Conservation (phyloP, 2,113 vertebrate species). For the Saccopteryx bilineata region DNA sequence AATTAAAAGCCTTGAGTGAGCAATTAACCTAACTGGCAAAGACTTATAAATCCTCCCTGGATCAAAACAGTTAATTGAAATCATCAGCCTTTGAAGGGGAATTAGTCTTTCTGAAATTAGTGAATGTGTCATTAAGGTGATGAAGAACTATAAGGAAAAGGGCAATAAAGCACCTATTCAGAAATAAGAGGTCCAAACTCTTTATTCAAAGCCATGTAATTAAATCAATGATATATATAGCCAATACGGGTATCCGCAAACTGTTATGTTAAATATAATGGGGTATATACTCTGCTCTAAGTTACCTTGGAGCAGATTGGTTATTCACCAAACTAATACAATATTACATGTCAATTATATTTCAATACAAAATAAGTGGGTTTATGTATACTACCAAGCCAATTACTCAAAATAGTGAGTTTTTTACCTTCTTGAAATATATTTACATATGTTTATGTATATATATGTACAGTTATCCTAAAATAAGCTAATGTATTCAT, state of each 20-base stretch:
- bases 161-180: constrained; percentile 72
- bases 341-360: constrained; percentile 7
- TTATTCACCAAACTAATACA: constrained; percentile 21
- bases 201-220: constrained; percentile 68
- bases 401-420: constrained; percentile 55
- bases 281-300: background rate
- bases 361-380: background rate
- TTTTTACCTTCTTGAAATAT: constrained; percentile 1
- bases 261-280: constrained; percentile 31
- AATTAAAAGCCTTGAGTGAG: constrained; percentile 76
- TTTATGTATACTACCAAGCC: background rate
- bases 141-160: constrained; percentile 66
- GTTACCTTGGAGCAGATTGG: background rate
- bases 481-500: constrained; percentile 27
- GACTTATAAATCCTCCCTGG: constrained; percentile 69
- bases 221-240: constrained; percentile 69
- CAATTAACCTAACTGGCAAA: constrained; percentile 77
- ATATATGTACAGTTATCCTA: background rate
- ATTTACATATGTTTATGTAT: constrained; percentile 3
- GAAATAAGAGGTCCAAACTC: constrained; percentile 39
- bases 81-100: constrained; percentile 73
- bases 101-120: constrained; percentile 78
- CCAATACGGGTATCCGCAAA: constrained; percentile 20
- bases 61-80: constrained; percentile 79
- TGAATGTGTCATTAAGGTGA: constrained; percentile 69